Evolutionary conservation across 2,113 vertebrate genomes (phyloP).

Genomic region (Nerophis lumbriciformis): DNA sequence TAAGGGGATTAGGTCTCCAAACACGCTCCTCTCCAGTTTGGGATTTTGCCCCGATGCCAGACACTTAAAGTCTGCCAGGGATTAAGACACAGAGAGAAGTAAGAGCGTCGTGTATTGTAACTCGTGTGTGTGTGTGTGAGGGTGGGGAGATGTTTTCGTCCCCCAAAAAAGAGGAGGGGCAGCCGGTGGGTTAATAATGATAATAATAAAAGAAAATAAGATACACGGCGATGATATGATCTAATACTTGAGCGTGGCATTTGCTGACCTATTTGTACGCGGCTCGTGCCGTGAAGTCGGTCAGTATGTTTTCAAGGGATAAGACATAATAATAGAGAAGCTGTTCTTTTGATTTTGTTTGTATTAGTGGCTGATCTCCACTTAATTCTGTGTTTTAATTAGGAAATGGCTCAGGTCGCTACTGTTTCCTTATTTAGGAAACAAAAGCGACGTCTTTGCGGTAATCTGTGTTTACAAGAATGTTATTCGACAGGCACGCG

Average conservation of each 20-base stretch:
- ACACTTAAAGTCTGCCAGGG: slow-evolving; percentile 77
- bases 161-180: slow-evolving; percentile 44
- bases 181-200: slow-evolving; percentile 22
- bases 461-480: too few relatives aligned
- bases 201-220: slow-evolving; percentile 38
- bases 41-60: slow-evolving; percentile 70
- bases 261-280: slow-evolving; percentile 59
- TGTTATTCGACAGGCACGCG: background rate
- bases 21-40: slow-evolving; percentile 70
- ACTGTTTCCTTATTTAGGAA: slow-evolving; percentile 18
- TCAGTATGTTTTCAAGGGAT: slow-evolving; percentile 60
- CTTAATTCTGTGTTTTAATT: slow-evolving; percentile 59
- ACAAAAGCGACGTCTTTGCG: slow-evolving; percentile 19
- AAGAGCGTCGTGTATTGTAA: slow-evolving; percentile 60
- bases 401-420: slow-evolving; percentile 42
- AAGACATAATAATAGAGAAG: slow-evolving; percentile 50
- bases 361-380: slow-evolving; percentile 58
- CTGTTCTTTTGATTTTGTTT: slow-evolving; percentile 66
- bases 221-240: slow-evolving; percentile 52
- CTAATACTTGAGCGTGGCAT: slow-evolving; percentile 43
- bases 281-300: slow-evolving; percentile 50
- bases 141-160: slow-evolving; percentile 45
- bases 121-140: slow-evolving; percentile 22
- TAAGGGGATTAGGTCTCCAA: slow-evolving; percentile 71
- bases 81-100: slow-evolving; percentile 74